Base-by-base conservation (phyloP, 2,113 vertebrate genomes). In the Phainopepla nitens region DNA sequence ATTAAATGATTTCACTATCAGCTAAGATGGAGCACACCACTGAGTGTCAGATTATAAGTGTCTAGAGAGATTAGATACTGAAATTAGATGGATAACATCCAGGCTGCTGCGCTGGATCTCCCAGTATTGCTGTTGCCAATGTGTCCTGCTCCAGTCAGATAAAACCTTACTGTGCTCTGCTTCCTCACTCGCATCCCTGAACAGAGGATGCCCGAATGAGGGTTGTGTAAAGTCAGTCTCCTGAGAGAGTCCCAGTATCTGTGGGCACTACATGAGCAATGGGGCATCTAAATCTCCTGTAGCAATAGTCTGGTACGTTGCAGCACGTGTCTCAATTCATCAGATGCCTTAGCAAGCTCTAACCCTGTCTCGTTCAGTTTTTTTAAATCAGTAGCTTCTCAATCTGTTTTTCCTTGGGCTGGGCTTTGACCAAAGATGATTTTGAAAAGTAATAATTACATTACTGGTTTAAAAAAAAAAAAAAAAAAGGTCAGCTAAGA, bases 1-100 rank as follows among this genome's bases (percentile, higher is more conserved):
- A 89, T 94, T 94, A 96, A 96, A 97, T 92, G 92, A 96, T 96
- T 94, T 95, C 82, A 79, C 93, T 96, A 96, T 97, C 96, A 87
- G 76, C 82, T 87, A 96, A 96, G 93, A 96, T 92, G 88, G 72
- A 96, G 90, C 82, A 94, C 85, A 78, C 71, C 88, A 92, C 49
- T 89, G 93, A 96, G 86, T 93, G 93, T 91, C 94, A 96, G 93
- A 97, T 96, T 96, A 60, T 89, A 96, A 96, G 86, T 93, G 86
- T 95, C 94, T 92, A 72, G 76, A 90, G 94, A 96, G 96, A 97
- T 96, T 94, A 96, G 95, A 95, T 94, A 89, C 90, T 68, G 90
- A 93, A 94, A 96, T 96, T 81, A 96, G 93, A 96, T 64, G 93
- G 92, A 92, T 96, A 94, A 89, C 90, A 89, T 89, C 79, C 86